phyloP scores from a whole-genome alignment of 2,888 invertebrate species.

The Ypsolopha scabrella region DNA sequence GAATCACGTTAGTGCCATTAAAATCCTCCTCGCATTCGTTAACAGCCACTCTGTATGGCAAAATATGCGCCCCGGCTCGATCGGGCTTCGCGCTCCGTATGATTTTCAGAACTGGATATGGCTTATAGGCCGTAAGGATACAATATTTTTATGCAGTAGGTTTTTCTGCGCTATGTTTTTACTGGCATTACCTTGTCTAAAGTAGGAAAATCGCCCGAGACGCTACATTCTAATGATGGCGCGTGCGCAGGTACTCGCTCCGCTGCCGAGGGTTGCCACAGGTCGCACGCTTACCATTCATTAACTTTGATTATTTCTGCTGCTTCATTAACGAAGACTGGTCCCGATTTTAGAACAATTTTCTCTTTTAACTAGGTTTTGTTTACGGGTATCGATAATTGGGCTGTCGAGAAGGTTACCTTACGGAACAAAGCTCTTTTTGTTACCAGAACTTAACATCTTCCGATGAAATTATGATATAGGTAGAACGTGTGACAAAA shows the following conservation, averaged over 20 bases:
- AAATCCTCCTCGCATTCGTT: slow-evolving; percentile 65
- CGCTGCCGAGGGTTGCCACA: slow-evolving; percentile 12
- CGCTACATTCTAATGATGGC: slow-evolving; percentile 65
- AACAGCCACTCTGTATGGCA: slow-evolving; percentile 53
- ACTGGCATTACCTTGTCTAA: slow-evolving; percentile 60
- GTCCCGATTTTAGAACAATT: no score
- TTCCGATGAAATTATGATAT: no score
- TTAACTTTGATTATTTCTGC: no score
- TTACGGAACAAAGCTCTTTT: no score
- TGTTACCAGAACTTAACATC: no score
- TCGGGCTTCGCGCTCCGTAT: slow-evolving; percentile 59
- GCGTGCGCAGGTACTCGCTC: slow-evolving; percentile 58
- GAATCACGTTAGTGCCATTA: slow-evolving; percentile 61
- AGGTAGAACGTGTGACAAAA: no score
- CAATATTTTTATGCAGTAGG: slow-evolving; percentile 65
- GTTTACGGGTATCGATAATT: no score
- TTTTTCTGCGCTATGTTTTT: slow-evolving; percentile 63
- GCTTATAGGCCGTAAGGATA: slow-evolving; percentile 59
- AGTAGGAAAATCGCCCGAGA: slow-evolving; percentile 66
- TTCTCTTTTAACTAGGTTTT: no score
- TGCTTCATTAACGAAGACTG: no score
- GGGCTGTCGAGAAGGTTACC: no score
- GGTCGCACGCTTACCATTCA: no score
- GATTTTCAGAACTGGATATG: slow-evolving; percentile 67
- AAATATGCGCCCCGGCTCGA: slow-evolving; percentile 59